Conservation (phyloP, 2,888 invertebrate genomes). For the Dromius quadrimaculatus region DNA sequence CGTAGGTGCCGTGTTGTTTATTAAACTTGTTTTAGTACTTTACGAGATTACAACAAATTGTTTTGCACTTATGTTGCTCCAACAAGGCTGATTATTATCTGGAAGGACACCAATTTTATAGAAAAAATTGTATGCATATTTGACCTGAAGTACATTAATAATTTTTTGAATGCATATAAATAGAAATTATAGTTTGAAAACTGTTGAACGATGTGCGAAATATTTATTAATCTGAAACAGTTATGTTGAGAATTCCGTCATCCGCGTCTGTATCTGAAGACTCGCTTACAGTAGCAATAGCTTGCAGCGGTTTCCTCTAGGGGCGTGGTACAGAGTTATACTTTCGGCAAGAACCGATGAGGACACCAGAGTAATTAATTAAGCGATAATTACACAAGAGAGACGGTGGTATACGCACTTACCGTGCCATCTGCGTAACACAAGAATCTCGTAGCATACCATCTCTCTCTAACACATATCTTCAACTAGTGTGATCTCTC, state of each 20-base stretch:
- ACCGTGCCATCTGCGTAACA: constrained; percentile 31
- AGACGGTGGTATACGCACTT: constrained; percentile 53
- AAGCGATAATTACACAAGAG: constrained; percentile 59
- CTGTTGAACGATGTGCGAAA: no score
- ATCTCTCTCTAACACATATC: constrained; percentile 15
- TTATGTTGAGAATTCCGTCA: no score
- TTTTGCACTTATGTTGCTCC: no score
- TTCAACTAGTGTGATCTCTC: no score
- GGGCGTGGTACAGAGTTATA: constrained; percentile 47
- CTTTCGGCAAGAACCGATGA: constrained; percentile 52
- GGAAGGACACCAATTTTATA: no score
- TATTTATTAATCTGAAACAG: no score
- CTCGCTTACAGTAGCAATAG: constrained; percentile 13
- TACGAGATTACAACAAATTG: constrained; percentile 24
- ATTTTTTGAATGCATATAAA: no score
- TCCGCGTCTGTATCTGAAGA: no score
- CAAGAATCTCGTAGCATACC: constrained; percentile 6
- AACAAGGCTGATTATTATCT: no score
- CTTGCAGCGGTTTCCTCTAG: constrained; percentile 34
- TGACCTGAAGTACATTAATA: no score
- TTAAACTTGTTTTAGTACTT: not conserved
- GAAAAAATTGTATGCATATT: no score
- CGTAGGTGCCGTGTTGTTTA: constrained; percentile 32
- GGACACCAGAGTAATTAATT: constrained; percentile 59
- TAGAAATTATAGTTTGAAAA: no score